These are phyloP conservation scores for Rhinatrema bivittatum DNA, from an alignment of 2,797 vertebrate species.

Conservation along the genomic window DNA sequence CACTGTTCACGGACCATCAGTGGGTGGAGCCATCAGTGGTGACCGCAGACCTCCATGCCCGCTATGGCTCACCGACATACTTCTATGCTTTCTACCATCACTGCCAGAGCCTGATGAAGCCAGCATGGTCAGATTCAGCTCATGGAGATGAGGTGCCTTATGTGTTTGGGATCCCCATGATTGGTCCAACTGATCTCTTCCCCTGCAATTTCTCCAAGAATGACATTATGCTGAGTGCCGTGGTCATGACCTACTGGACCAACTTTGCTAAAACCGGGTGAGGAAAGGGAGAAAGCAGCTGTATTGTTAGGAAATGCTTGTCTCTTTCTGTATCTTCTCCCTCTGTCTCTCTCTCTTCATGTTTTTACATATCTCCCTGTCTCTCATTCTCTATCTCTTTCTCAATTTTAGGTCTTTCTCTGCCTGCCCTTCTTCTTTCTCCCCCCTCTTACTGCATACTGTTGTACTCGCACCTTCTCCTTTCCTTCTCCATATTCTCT, in stretches of 20 bases:
- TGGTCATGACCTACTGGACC: slow-evolving; percentile 99
- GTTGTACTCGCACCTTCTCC: background rate
- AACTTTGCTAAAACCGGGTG: slow-evolving; percentile 98
- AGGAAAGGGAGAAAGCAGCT: slow-evolving; percentile 44
- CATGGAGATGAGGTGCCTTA: slow-evolving; percentile 97
- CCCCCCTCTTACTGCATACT: background rate
- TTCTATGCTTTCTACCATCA: slow-evolving; percentile 99
- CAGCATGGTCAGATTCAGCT: slow-evolving; percentile 91
- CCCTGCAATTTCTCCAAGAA: slow-evolving; percentile 99
- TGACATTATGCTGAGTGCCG: slow-evolving; percentile 93
- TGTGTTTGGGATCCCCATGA: slow-evolving; percentile 95
- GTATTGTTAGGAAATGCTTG: too few relatives aligned
- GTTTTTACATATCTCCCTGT: too few relatives aligned
- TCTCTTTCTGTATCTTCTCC: too few relatives aligned
- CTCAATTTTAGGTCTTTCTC: too few relatives aligned
- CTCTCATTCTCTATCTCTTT: too few relatives aligned
- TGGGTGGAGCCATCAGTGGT: slow-evolving; percentile 97
- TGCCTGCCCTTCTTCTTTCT: too few relatives aligned
- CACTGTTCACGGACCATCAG: slow-evolving; percentile 96
- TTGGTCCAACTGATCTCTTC: slow-evolving; percentile 93
- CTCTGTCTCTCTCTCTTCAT: background rate
- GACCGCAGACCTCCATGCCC: slow-evolving; percentile 91
- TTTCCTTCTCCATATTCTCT: background rate
- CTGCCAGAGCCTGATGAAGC: slow-evolving; percentile 99
- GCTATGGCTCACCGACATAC: slow-evolving; percentile 93